Evolutionary conservation across 2,113 vertebrate genomes (phyloP), one percentile per base, ranked within the genome.

Genomic region (Ammodytes marinus): DNA sequence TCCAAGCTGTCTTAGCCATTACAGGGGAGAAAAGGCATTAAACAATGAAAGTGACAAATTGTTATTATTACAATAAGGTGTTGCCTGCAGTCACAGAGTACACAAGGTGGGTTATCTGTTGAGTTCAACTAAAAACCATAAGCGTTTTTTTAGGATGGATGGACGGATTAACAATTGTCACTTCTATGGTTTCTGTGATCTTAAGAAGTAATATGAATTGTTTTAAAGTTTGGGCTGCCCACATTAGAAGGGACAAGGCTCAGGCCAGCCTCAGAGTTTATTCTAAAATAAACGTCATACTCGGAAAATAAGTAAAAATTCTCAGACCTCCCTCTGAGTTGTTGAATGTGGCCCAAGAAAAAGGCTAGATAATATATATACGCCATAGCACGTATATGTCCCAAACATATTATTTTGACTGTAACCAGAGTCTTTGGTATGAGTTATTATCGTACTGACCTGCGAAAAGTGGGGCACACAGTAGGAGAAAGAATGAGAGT

Each of bases 291-390:
- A 83, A 88, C 70, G 59, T 57, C 79, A 46, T 42, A 54, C 39
- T 81, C 40, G 47, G 53, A 74, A 72, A 69, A 72, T 27, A 27
- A 27, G 27, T 27, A 27, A 27, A 27, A 27, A 27, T 27, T 27
- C 43, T 58, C 67, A 85, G 84, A 80, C 75, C 59, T 87, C 79
- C 79, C 61, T 75, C 59, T 64, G 67, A 65, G 73, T 77, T 61
- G 19, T 6, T 67, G 45, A 83, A 65, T 46, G 63, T 39, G 58
- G 59, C 40, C 73, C 78, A 80, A 80, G 60, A 74, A 84, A 86
- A 85, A 74, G 14, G 77, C 67, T 76, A 70, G 54, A 61, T 57
- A 76, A 88, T 77, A 68, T 49, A 37, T 60, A 55, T 79, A 72
- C 74, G 79, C 77, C 75, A 74, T 69, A 74, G 69, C 57, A 82